Evolutionary conservation across 1,140 invertebrate genomes (phyloP).

Genomic region (Caenorhabditis brenneri): DNA sequence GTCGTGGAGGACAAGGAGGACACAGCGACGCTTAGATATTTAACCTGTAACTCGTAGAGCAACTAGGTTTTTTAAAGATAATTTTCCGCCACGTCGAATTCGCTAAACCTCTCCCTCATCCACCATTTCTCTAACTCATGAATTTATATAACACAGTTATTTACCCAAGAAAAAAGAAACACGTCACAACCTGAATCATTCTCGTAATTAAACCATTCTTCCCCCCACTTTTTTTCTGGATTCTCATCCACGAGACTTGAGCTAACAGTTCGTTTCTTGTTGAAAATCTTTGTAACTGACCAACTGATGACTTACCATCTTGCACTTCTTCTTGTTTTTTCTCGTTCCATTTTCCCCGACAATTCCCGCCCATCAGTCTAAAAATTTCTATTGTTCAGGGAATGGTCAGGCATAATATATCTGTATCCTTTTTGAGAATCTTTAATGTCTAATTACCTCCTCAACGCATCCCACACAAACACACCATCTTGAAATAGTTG

Average conservation of each 20-base stretch:
- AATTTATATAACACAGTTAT: slow-evolving; percentile 13
- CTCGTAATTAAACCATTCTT: slow-evolving; percentile 49
- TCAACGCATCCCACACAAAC: background rate
- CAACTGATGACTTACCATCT: slow-evolving; percentile 25
- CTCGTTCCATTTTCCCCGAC: background rate
- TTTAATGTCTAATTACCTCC: slow-evolving; percentile 27
- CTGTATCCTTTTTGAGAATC: slow-evolving; percentile 23
- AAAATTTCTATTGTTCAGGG: slow-evolving; percentile 4
- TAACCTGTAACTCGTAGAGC: slow-evolving; percentile 8
- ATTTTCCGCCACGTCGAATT: background rate
- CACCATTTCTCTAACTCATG: background rate
- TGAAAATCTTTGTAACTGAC: slow-evolving; percentile 34
- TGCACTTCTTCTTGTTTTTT: background rate
- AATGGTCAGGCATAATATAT: slow-evolving; percentile 27
- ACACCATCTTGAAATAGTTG: slow-evolving; percentile 35
- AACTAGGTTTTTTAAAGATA: slow-evolving; percentile 19
- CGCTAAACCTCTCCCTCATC: background rate
- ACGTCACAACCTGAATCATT: slow-evolving; percentile 34
- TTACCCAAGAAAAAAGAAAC: background rate
- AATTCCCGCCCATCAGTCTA: background rate
- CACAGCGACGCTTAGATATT: slow-evolving; percentile 4
- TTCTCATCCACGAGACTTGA: background rate
- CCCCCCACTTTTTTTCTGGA: background rate
- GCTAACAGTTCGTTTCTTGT: background rate
- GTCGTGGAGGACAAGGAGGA: slow-evolving; percentile 50